Base-by-base conservation (phyloP, 2,113 vertebrate species). In the Turdus rufiventris region DNA sequence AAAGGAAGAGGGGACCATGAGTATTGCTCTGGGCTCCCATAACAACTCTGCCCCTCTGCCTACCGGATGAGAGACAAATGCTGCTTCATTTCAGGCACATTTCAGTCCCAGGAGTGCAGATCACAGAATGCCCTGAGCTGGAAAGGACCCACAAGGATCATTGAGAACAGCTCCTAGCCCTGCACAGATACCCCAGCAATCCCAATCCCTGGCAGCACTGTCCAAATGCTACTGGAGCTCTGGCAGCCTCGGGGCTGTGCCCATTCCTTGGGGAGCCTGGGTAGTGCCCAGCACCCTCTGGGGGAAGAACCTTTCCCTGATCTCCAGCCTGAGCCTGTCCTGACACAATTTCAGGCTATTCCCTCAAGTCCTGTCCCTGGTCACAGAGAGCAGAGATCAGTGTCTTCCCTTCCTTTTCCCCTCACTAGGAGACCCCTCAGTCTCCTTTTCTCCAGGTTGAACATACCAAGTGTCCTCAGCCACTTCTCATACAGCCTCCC, bases 101-200 rank as follows among this genome's bases (percentile, higher is more conserved):
- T 96, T 67, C 56, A 85, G 4, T 28, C n/a, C 57, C 81, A 91
- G 62, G 67, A 63, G 8, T 23, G 26, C 33, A 57, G 51, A 57
- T 56, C n/a, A 38, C 26, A 56, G 76, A 56, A 56, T 79, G 4
- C 3, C 16, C 61, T 79, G 40, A 79, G 50, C 12, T 54, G 76
- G 61, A 31, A 65, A 3, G 15, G 40, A 45, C 40, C 25, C 26
- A 15, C 50, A 3, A 19, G 25, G 15, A 36, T 25, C 50, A 29
- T 1, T 5, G 3, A 78, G 24, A 3, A 3, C 33, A 79, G 38
- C 12, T 0, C 19, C 48, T 65, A 48, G 0, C 31, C 38, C 48
- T 65, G 15, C 50, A 2, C 50, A 65, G 19, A 1, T 19, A 0
- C 25, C 33, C 56, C n/a, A 60, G 0, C 26, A 48, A 3, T 1